Evolutionary conservation across 2,797 vertebrate species (phyloP).

Genomic region (Loris lydekkerianus): DNA sequence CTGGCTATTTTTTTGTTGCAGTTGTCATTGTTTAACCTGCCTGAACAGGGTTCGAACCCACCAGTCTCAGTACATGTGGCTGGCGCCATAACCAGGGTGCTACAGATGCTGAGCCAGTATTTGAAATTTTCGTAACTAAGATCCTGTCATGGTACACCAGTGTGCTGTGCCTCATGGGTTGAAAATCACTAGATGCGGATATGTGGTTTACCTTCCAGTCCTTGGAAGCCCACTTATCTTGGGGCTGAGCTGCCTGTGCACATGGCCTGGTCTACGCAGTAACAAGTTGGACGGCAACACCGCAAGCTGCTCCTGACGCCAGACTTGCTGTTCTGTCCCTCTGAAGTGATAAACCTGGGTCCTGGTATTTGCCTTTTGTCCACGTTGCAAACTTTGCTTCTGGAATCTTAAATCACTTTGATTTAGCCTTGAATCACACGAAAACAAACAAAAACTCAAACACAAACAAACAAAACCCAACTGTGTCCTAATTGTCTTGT

Average conservation of each 20-base stretch:
- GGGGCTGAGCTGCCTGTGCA: not conserved
- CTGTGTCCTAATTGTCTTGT: not conserved
- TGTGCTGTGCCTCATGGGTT: too few species aligned
- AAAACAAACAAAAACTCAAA: not conserved
- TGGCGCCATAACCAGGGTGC: too few species aligned
- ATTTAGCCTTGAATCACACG: slow-evolving; percentile 32
- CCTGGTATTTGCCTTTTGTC: not conserved
- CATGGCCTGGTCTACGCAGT: not conserved
- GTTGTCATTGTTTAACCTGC: too few species aligned
- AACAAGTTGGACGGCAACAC: not conserved
- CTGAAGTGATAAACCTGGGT: not conserved
- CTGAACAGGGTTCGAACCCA: too few species aligned
- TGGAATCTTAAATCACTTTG: slow-evolving; percentile 53
- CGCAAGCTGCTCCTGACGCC: not conserved
- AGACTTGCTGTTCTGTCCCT: not conserved
- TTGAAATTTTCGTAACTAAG: too few species aligned
- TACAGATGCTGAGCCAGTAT: too few species aligned
- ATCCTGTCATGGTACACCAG: too few species aligned
- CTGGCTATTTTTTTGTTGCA: too few species aligned
- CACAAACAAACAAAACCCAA: not conserved
- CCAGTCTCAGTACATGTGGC: too few species aligned
- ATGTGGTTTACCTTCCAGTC: not conserved
- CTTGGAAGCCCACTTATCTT: not conserved
- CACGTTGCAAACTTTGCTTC: slow-evolving; percentile 13
- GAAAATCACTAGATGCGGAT: not conserved